Evolutionary conservation across 2,113 vertebrate species (phyloP).

Genomic region (Microcebus ravelobensis): DNA sequence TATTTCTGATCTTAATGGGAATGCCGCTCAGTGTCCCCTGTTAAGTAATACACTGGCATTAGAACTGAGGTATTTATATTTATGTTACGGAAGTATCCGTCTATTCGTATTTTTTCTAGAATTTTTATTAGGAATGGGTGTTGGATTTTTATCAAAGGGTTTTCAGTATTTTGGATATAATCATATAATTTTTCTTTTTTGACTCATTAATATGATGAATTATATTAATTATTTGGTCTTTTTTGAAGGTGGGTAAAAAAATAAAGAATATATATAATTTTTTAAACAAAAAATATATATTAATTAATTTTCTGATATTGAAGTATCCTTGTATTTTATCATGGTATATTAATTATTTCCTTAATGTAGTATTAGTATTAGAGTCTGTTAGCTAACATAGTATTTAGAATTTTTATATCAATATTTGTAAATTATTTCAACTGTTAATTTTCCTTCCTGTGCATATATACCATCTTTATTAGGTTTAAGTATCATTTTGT

Average conservation of each 20-base stretch:
- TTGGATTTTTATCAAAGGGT: constrained; percentile 22
- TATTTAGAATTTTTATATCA: constrained; percentile 33
- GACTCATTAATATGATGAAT: neutral
- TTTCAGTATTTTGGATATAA: constrained; percentile 1
- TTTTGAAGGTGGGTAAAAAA: no score
- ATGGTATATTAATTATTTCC: neutral
- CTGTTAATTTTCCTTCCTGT: neutral
- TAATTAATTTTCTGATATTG: neutral
- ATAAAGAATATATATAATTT: no score
- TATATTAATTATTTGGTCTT: neutral
- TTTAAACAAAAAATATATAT: neutral
- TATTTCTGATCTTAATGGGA: neutral
- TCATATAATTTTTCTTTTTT: neutral
- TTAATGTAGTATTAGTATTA: neutral
- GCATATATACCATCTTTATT: neutral
- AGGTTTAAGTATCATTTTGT: neutral
- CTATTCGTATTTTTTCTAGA: constrained; percentile 18
- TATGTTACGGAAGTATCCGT: neutral
- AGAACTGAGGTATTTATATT: neutral
- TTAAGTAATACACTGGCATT: neutral
- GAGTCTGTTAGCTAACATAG: neutral
- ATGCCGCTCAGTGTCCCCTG: neutral
- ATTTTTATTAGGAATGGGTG: neutral
- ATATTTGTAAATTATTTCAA: neutral
- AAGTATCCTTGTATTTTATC: constrained; percentile 26